A percentile compares a stretch with the other conserved stretches of the same genome.
These are phyloP conservation scores for Dendrolimus kikuchii DNA, from an alignment of 1,140 invertebrate species.

Conservation along the genomic window DNA sequence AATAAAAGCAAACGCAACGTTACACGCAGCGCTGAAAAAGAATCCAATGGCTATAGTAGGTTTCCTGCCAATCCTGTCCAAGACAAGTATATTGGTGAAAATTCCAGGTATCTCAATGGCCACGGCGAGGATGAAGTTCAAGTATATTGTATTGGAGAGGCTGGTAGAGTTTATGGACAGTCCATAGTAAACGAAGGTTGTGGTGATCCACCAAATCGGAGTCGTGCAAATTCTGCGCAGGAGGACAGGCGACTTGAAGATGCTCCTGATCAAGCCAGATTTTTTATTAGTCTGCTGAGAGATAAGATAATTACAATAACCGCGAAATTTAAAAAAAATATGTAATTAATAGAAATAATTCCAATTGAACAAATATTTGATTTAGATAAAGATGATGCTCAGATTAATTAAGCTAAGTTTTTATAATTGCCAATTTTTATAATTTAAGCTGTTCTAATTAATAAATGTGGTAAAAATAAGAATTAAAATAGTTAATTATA, in stretches of 20 bases:
- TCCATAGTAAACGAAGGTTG: slow-evolving; percentile 86
- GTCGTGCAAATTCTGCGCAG: slow-evolving; percentile 77
- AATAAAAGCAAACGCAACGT: slow-evolving; percentile 54
- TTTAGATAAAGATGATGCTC: too few relatives aligned
- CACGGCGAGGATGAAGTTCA: slow-evolving; percentile 79
- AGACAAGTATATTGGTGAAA: slow-evolving; percentile 73
- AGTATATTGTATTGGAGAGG: slow-evolving; percentile 80
- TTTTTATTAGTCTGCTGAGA: slow-evolving; percentile 23
- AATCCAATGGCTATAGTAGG: slow-evolving; percentile 73
- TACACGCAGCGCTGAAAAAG: slow-evolving; percentile 73
- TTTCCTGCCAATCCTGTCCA: slow-evolving; percentile 77
- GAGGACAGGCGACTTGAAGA: slow-evolving; percentile 74
- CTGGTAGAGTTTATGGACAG: slow-evolving; percentile 85
- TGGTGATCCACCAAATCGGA: slow-evolving; percentile 81
- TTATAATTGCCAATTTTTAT: too few relatives aligned
- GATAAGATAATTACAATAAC: slow-evolving; percentile 16
- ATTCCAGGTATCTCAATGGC: slow-evolving; percentile 83
- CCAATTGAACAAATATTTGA: too few relatives aligned
- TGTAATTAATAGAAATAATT: too few relatives aligned
- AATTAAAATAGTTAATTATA: too few relatives aligned
- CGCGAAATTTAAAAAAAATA: too few relatives aligned
- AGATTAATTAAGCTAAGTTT: too few relatives aligned
- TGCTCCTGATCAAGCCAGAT: slow-evolving; percentile 59
- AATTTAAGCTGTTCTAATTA: too few relatives aligned
- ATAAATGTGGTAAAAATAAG: too few relatives aligned